Evolutionary conservation across 2,113 vertebrate genomes (phyloP).

Genomic region (Formicarius rufipectus): DNA sequence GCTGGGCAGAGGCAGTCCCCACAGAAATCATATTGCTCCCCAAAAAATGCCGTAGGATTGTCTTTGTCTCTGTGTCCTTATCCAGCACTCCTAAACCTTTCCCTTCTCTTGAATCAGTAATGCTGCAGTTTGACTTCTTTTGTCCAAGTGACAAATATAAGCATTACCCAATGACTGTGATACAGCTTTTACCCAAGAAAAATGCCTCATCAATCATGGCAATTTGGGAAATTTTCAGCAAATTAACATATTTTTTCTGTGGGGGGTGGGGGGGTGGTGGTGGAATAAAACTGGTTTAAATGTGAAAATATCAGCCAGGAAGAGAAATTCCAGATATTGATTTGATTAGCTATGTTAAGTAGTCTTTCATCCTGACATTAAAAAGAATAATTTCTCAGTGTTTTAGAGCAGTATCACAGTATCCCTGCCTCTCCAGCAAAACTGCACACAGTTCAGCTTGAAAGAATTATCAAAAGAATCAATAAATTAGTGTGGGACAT

Average conservation of each 20-base stretch:
- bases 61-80: neutral
- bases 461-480: conserved; percentile 12
- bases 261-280: too few relatives aligned
- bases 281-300: neutral
- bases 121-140: neutral
- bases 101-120: neutral
- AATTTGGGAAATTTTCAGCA: neutral
- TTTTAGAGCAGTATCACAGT: neutral
- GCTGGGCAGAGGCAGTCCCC: neutral
- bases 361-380: neutral
- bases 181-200: neutral
- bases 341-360: neutral
- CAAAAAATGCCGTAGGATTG: neutral
- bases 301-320: neutral
- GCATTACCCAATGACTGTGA: neutral
- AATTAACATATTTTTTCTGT: neutral
- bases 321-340: neutral
- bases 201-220: neutral
- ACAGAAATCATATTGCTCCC: neutral
- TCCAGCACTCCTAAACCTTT: neutral
- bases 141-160: neutral
- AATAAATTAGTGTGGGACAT: neutral
- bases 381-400: neutral
- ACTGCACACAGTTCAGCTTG: neutral
- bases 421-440: neutral